Conservation (phyloP, 2,797 vertebrate genomes). For the Synaphobranchus kaupii region DNA sequence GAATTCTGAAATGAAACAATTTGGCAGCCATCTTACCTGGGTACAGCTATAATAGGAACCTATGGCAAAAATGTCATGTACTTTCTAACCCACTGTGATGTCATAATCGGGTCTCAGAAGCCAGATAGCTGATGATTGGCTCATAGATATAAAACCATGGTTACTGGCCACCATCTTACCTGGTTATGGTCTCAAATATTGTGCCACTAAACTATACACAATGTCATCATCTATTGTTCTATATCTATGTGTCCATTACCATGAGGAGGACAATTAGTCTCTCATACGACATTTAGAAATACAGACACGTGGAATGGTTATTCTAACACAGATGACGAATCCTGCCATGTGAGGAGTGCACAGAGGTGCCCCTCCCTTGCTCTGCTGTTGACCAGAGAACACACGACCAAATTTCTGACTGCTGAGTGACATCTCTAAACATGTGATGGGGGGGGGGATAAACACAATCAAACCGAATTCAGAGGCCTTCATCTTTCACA, state of each 20-base stretch:
- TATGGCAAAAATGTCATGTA: too few relatives aligned
- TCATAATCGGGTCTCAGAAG: too few relatives aligned
- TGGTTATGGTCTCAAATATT: too few relatives aligned
- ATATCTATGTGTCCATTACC: conserved; percentile 26
- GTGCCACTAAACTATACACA: too few relatives aligned
- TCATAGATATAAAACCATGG: too few relatives aligned
- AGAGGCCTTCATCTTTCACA: conserved; percentile 6
- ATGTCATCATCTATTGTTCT: too few relatives aligned
- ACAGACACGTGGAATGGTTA: conserved; percentile 1
- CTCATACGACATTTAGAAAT: conserved; percentile 25
- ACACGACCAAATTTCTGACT: background rate
- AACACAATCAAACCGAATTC: conserved; percentile 14
- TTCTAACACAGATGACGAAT: conserved; percentile 16
- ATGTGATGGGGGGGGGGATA: background rate
- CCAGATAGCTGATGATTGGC: too few relatives aligned
- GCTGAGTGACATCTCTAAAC: background rate
- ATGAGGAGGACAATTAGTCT: conserved; percentile 42
- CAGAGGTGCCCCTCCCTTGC: background rate
- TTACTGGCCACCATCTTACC: too few relatives aligned
- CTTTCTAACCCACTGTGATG: too few relatives aligned
- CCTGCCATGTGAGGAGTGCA: conserved; percentile 19
- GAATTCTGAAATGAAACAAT: too few relatives aligned
- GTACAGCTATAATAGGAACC: too few relatives aligned
- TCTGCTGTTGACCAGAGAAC: background rate
- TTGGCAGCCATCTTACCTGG: too few relatives aligned